Percentiles rank a stretch among this genome's conserved stretches.
Evolutionary conservation across 1,140 invertebrate genomes (phyloP).

Genomic region (Phocides pigmalion): DNA sequence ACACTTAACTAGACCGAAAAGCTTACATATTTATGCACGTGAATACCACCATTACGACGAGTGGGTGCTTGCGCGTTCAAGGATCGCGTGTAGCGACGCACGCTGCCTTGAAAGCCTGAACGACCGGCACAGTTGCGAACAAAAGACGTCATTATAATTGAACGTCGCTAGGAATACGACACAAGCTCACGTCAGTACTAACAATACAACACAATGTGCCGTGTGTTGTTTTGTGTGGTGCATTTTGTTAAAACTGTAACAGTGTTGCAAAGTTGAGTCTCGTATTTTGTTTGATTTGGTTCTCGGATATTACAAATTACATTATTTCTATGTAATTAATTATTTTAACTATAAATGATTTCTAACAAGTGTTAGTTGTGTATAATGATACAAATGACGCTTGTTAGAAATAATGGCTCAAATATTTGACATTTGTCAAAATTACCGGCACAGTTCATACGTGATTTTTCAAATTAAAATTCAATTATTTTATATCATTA

Average conservation of each 20-base stretch:
- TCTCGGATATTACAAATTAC: background rate
- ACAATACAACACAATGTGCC: constrained; percentile 5
- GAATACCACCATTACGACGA: background rate
- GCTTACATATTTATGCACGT: constrained; percentile 2
- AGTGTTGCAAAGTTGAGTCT: background rate
- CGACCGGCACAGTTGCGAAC: constrained; percentile 11
- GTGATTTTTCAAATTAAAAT: too few species aligned
- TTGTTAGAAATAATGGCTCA: too few species aligned
- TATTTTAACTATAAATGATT: too few species aligned
- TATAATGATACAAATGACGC: too few species aligned
- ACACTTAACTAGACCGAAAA: background rate
- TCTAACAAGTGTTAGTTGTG: too few species aligned
- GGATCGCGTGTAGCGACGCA: background rate
- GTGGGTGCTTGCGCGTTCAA: background rate
- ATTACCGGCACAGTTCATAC: too few species aligned
- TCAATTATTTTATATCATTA: too few species aligned
- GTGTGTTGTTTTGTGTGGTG: background rate
- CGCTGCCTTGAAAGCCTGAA: background rate
- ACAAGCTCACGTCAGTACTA: constrained; percentile 11
- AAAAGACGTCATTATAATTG: constrained; percentile 34
- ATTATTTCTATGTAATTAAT: too few species aligned
- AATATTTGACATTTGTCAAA: too few species aligned
- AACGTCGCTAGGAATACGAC: constrained; percentile 11
- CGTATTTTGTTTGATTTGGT: background rate
- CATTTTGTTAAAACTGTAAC: background rate